phyloP scores from a whole-genome alignment of 2,888 invertebrate species.

The Deilephila elpenor region DNA sequence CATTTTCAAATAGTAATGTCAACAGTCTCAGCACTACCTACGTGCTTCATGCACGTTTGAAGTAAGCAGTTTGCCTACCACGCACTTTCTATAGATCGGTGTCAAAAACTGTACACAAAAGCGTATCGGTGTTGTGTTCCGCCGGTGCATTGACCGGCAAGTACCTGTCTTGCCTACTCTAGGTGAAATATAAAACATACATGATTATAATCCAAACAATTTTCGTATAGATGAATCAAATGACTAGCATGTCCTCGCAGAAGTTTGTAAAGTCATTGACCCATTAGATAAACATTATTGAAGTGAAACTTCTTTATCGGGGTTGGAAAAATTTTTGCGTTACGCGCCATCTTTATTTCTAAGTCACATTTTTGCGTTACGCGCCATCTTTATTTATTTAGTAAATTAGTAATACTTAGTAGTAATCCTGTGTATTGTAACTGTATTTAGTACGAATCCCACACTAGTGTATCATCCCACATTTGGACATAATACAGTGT shows the following conservation, averaged over 20 bases:
- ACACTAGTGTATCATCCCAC: too few species aligned
- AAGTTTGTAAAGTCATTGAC: constrained; percentile 30
- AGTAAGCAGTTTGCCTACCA: constrained; percentile 36
- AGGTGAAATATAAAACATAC: constrained; percentile 43
- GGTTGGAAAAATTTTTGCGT: too few species aligned
- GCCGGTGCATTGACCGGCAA: constrained; percentile 55
- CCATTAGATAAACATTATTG: constrained; percentile 36
- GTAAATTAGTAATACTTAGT: too few species aligned
- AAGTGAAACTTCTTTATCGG: too few species aligned
- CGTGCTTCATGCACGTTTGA: constrained; percentile 36
- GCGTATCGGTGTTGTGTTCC: constrained; percentile 42
- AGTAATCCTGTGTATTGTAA: too few species aligned
- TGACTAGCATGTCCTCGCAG: constrained; percentile 36
- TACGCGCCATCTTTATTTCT: too few species aligned
- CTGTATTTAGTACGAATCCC: too few species aligned
- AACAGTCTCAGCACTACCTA: background rate
- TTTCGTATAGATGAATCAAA: constrained; percentile 51
- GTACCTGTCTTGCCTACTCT: constrained; percentile 43
- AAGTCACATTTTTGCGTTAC: too few species aligned
- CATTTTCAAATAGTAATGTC: background rate
- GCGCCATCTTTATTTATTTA: too few species aligned
- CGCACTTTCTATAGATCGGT: constrained; percentile 42
- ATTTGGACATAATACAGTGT: too few species aligned
- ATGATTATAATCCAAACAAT: constrained; percentile 50
- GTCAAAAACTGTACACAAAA: constrained; percentile 47